phyloP scores from a whole-genome alignment of 53 echinoderm and acorn worm genomes.

The Astropecten irregularis region DNA sequence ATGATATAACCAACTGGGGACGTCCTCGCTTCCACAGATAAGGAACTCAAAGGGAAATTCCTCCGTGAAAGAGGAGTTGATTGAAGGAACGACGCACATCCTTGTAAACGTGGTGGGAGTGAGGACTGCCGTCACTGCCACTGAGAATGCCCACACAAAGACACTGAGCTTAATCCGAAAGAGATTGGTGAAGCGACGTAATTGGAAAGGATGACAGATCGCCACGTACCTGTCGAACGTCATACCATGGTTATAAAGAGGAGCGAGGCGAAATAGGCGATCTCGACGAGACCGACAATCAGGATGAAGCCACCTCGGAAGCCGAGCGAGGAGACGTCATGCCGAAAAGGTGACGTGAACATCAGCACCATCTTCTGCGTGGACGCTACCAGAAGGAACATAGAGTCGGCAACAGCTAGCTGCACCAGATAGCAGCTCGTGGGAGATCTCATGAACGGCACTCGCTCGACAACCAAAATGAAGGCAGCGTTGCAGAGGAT shows the following conservation, averaged over 20 bases:
- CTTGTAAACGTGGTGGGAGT: neutral
- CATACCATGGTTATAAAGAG: slow-evolving; percentile 2
- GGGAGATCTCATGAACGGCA: neutral
- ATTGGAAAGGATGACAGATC: neutral
- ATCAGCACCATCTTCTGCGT: neutral
- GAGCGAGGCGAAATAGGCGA: neutral
- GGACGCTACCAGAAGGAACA: neutral
- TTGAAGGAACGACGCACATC: neutral
- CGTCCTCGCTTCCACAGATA: neutral
- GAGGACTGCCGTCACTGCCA: neutral
- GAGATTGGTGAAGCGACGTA: neutral
- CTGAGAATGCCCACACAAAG: neutral
- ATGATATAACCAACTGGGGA: neutral
- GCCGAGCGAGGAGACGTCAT: neutral
- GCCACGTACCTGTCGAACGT: slow-evolving; percentile 26
- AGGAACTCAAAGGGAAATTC: neutral
- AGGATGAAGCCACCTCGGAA: neutral
- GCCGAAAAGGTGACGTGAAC: neutral
- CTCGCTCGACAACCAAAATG: neutral
- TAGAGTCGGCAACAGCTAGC: neutral
- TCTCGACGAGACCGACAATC: neutral
- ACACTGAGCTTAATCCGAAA: neutral
- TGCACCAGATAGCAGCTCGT: slow-evolving; percentile 3
- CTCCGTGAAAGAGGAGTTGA: neutral
- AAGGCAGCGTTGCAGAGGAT: neutral